A percentile compares a stretch with the other conserved stretches of the same genome.
Evolutionary conservation across 2,113 vertebrate species (phyloP).

Genomic region (Sylvicapra grimmia): DNA sequence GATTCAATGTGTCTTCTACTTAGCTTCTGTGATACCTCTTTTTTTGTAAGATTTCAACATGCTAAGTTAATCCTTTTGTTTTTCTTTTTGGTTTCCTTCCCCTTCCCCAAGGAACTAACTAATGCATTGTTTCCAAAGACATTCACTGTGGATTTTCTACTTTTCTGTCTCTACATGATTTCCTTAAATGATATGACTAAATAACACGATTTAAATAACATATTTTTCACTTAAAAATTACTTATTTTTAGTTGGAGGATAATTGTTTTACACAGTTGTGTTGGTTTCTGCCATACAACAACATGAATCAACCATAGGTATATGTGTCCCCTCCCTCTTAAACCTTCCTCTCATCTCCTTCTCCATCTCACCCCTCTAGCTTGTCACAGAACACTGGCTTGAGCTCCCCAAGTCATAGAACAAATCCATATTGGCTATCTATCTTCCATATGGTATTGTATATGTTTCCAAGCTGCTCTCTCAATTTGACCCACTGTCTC

Average conservation of each 20-base stretch:
- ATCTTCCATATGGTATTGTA: neutral
- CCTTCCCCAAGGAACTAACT: neutral
- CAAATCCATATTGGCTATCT: neutral
- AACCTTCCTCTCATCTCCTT: too few relatives aligned
- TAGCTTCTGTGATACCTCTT: neutral
- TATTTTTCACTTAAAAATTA: neutral
- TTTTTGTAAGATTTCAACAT: neutral
- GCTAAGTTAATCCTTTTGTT: neutral
- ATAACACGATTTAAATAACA: neutral
- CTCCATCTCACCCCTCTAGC: neutral
- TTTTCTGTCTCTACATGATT: neutral
- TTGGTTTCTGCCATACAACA: neutral
- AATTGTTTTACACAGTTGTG: neutral
- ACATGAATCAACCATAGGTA: neutral
- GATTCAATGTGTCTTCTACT: neutral
- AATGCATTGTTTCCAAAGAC: neutral
- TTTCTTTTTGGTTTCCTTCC: neutral
- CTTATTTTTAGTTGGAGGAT: neutral
- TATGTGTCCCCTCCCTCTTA: neutral
- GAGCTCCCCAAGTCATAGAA: neutral
- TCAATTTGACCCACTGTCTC: neutral
- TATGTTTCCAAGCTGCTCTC: neutral
- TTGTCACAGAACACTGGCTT: neutral
- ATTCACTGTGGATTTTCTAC: neutral
- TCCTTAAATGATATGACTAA: neutral